Evolutionary conservation across 2,888 invertebrate species (phyloP), one percentile per base, ranked within the genome.

Genomic region (Clostera curtula): DNA sequence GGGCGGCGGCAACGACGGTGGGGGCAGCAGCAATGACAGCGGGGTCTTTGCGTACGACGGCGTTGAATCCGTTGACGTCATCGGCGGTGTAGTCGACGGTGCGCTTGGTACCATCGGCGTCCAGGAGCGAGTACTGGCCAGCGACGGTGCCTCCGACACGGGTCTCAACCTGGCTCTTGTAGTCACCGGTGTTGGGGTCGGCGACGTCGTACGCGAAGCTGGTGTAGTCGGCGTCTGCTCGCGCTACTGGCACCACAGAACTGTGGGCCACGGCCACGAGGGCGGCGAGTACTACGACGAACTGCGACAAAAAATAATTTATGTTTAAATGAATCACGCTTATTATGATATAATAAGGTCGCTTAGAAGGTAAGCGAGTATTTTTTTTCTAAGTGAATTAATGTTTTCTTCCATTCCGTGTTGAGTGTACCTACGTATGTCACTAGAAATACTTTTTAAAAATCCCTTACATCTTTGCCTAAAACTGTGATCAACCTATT

Each of bases 21-120:
- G 18, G 18, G n/a, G 18, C 18, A 8, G 68, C 53, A 12, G 76
- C 52, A 3, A 67, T 57, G 20, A 71, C 60, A 17, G 64, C 73
- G 15, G 87, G 76, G 40, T 85, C 85, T 37, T 85, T 85, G 48
- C 82, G 79, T 13, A 87, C 87, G 10, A 86, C 76, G 17, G 87
- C 87, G 68, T 86, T 87, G 68, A 87, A 87, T 10, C 87, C 86
- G 43, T 86, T 84, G 30, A 85, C 56, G 31, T 85, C 82, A 51
- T 86, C 86, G 31, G 86, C 86, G 25, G 82, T 69, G 67, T 87
- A 87, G 64, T 87, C 86, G 1, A 87, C 87, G 9, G 76, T 85
- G 37, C 87, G 77, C 43, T 76, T 79, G 31, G 85, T 86, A 43
- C 87, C 86, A 45, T 87, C 87, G 21, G 86, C 50, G 28, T 86